Base-by-base conservation (phyloP, 2,797 vertebrate genomes). In the Phylloscopus collybita region DNA sequence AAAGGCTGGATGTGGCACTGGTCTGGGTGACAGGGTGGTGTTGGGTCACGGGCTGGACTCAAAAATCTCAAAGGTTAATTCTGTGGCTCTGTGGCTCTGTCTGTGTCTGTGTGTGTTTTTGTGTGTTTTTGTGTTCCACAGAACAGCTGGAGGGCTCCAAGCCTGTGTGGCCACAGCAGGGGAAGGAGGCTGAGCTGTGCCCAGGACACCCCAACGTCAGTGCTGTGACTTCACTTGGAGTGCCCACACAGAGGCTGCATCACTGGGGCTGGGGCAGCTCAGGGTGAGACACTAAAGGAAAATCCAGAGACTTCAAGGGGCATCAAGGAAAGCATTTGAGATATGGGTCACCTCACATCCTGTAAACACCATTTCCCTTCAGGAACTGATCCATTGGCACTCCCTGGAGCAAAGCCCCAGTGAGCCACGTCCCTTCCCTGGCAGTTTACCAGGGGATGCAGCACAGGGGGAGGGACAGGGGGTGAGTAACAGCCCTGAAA, bases 81-180 rank as follows among this genome's bases (percentile, higher is more conserved):
- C 62, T 65, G 42, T 56, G 64, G 6, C 1, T 67, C 7, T 56
- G 59, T 60, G 51, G 1, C 26, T 29, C 7, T 67, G 17, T 66
- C 17, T n/a, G 22, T 50, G 21, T 5, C 6, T 36, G 4, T 38
- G 34, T 20, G 23, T 47, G 16, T 3, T 1, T 51, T 1, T 61
- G 19, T 36, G 27, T 75, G 22, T 51, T 12, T 53, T 16, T 36
- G 11, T 70, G 50, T 22, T 22, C 45, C 51, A 16, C 57, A 38
- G 19, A n/a, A 3, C 3, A 16, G 66, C 42, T 27, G 8, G 11
- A 50, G 74, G 27, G 75, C 51, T 81, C 42, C 40, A 12, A 2
- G 22, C 30, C 32, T 1, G 1, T 0, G 0, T 5, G 40, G 26
- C 6, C 12, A 10, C 18, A 9, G 7, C 2, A 0, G 12, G 26